These are phyloP conservation scores for Bungarus multicinctus DNA, from an alignment of 2,113 vertebrate species.

Conservation along the genomic window DNA sequence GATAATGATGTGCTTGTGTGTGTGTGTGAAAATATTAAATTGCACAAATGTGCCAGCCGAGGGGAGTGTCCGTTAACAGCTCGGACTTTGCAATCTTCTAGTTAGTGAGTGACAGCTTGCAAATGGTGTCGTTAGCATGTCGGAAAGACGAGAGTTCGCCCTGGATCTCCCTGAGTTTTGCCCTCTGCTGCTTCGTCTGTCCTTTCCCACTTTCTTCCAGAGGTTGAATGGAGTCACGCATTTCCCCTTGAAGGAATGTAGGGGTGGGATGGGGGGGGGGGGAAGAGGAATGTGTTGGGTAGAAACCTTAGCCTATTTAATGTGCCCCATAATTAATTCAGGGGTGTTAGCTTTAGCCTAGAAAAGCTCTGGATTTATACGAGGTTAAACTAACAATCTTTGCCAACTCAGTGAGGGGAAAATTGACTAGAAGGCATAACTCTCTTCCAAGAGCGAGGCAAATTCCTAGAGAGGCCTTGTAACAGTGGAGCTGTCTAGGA, in stretches of 20 bases:
- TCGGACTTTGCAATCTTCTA: constrained; percentile 68
- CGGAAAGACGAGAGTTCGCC: constrained; percentile 36
- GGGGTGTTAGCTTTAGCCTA: neutral
- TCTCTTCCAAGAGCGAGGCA: neutral
- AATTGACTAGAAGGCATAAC: neutral
- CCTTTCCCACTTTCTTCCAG: neutral
- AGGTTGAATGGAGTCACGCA: constrained; percentile 36
- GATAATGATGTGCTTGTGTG: constrained; percentile 89
- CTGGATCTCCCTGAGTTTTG: constrained; percentile 42
- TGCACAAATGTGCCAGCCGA: constrained; percentile 91
- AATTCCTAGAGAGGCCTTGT: neutral
- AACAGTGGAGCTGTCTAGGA: neutral
- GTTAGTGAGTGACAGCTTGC: constrained; percentile 87
- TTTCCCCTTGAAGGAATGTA: neutral
- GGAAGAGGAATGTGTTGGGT: neutral
- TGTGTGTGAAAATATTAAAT: constrained; percentile 98
- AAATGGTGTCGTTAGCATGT: constrained; percentile 81
- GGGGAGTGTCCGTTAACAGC: constrained; percentile 86
- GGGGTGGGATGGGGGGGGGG: neutral
- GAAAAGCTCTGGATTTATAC: neutral
- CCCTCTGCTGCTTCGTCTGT: constrained; percentile 25
- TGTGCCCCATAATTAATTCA: neutral
- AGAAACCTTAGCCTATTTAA: neutral
- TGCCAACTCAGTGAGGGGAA: neutral
- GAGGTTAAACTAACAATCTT: neutral